phyloP scores from a whole-genome alignment of 1,140 invertebrate genomes.

The Zaprionus gabonicus region DNA sequence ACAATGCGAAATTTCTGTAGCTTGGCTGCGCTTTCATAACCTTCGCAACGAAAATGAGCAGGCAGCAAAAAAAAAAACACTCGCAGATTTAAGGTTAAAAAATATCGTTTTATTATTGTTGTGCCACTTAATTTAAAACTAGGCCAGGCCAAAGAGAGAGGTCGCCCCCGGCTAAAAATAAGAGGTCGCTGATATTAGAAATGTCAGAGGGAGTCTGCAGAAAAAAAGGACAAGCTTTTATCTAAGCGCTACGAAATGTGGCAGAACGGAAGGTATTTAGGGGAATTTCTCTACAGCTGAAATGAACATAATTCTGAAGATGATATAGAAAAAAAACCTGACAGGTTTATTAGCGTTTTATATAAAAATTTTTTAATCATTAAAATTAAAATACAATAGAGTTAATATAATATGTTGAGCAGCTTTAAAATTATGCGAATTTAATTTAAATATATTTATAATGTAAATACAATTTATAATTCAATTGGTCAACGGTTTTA shows the following conservation, averaged over 20 bases:
- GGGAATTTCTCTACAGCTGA: too few species aligned
- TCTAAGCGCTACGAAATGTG: not conserved
- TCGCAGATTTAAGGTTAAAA: conserved; percentile 69
- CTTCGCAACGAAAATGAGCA: conserved; percentile 33
- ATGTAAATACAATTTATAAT: not conserved
- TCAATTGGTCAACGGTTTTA: too few species aligned
- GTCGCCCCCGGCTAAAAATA: conserved; percentile 37
- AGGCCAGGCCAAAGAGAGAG: conserved; percentile 67
- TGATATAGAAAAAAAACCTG: too few species aligned
- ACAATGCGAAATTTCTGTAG: conserved; percentile 66
- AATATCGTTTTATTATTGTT: conserved; percentile 55
- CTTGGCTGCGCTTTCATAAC: conserved; percentile 56
- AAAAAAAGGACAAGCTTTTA: conserved; percentile 13
- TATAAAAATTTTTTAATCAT: too few species aligned
- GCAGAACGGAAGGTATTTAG: not conserved
- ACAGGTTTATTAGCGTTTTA: too few species aligned
- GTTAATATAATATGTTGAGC: too few species aligned
- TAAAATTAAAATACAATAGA: too few species aligned
- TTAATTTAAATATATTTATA: not conserved
- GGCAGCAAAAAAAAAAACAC: conserved; percentile 1
- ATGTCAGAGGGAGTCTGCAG: not conserved
- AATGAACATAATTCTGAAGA: too few species aligned
- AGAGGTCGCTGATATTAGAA: conserved; percentile 35
- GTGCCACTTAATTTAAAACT: conserved; percentile 67
- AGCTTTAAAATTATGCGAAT: not conserved